Evolutionary conservation across 2,888 invertebrate species (phyloP).

Genomic region (Microctonus hyperodae): DNA sequence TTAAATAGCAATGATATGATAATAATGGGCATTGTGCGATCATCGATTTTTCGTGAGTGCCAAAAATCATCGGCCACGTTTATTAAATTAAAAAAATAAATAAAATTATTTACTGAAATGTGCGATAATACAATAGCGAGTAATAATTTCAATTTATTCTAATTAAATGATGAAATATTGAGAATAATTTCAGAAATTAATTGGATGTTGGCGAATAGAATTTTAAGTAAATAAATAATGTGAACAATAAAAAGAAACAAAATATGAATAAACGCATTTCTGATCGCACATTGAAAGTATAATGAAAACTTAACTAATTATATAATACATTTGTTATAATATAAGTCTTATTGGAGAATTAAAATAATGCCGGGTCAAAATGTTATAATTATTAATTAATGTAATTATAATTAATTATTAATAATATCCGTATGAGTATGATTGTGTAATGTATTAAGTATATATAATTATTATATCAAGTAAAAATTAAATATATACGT

Average conservation of each 20-base stretch:
- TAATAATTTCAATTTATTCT: neutral
- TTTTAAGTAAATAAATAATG: neutral
- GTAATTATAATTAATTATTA: no score
- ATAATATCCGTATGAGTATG: neutral
- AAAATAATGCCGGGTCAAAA: constrained; percentile 16
- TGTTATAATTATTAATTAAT: constrained; percentile 22
- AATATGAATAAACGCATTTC: neutral
- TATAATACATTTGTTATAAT: no score
- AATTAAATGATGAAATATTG: neutral
- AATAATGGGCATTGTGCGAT: neutral
- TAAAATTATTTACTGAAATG: neutral
- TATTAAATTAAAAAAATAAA: neutral
- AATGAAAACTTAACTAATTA: constrained; percentile 14
- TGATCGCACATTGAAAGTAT: constrained; percentile 23
- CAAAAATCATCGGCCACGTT: neutral
- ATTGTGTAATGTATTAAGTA: neutral
- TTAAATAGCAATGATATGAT: neutral
- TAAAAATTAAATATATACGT: neutral
- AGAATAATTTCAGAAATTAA: neutral
- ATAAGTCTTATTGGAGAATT: constrained; percentile 1
- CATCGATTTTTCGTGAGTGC: neutral
- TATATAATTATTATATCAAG: neutral
- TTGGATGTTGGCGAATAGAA: neutral
- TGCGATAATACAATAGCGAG: neutral
- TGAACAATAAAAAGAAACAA: neutral